Conservation (phyloP, 2,797 vertebrate genomes). For the Rhinophrynus dorsalis region DNA sequence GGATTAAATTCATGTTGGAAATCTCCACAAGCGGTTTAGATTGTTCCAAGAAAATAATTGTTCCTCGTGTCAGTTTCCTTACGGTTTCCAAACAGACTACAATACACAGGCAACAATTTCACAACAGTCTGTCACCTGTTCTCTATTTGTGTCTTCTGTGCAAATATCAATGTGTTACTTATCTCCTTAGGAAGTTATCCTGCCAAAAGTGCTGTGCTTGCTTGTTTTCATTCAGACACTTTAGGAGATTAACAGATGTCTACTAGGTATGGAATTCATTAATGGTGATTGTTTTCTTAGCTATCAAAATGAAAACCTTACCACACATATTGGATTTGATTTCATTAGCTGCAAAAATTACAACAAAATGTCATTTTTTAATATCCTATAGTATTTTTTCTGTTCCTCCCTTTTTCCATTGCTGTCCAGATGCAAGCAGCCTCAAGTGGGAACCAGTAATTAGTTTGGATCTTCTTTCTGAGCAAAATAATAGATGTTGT, state of each 20-base stretch:
- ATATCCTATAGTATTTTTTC: no score
- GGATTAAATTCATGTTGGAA: neutral
- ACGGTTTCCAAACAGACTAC: neutral
- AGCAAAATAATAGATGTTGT: no score
- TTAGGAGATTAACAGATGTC: slow-evolving; percentile 24
- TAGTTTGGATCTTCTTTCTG: no score
- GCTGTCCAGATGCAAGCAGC: no score
- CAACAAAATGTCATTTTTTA: no score
- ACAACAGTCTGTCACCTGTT: neutral
- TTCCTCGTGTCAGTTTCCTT: neutral
- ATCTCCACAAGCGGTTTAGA: neutral
- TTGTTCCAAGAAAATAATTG: neutral
- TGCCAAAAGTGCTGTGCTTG: slow-evolving; percentile 13
- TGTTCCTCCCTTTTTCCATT: no score
- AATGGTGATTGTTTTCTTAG: neutral
- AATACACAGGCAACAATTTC: neutral
- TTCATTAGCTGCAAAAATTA: no score
- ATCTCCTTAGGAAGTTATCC: neutral
- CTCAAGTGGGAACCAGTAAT: no score
- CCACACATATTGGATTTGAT: no score
- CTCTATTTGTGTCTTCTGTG: no score
- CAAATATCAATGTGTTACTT: neutral
- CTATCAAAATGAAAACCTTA: neutral
- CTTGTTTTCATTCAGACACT: slow-evolving; percentile 6
- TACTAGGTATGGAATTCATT: slow-evolving; percentile 5